These are phyloP conservation scores for Drosophila recens DNA, from an alignment of 2,888 invertebrate species.

Conservation along the genomic window DNA sequence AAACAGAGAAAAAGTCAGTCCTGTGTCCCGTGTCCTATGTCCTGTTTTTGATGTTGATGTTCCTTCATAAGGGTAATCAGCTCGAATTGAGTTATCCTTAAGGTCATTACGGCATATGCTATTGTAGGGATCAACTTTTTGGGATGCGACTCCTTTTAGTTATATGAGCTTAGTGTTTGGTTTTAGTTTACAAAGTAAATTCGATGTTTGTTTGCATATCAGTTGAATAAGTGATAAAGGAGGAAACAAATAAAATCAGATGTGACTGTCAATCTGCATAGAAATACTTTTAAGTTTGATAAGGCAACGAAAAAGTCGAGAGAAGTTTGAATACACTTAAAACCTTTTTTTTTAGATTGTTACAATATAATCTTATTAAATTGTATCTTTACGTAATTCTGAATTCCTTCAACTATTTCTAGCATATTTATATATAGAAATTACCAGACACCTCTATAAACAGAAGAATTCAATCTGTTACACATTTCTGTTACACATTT, in stretches of 20 bases:
- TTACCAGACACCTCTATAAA: background rate
- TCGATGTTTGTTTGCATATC: slow-evolving; percentile 43
- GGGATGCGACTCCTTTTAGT: slow-evolving; percentile 23
- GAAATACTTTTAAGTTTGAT: background rate
- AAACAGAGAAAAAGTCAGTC: slow-evolving; percentile 36
- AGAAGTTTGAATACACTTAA: background rate
- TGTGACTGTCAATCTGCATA: background rate
- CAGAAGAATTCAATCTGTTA: background rate
- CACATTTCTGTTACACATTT: background rate
- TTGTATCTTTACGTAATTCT: background rate
- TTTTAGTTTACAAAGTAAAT: slow-evolving; percentile 38
- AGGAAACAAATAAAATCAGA: background rate
- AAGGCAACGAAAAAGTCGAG: background rate
- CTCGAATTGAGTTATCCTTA: slow-evolving; percentile 72
- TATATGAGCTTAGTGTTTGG: slow-evolving; percentile 28
- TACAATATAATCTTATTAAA: background rate
- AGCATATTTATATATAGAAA: background rate
- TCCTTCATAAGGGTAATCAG: slow-evolving; percentile 72
- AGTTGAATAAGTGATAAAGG: slow-evolving; percentile 6
- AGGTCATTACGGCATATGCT: slow-evolving; percentile 65
- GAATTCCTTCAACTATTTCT: background rate
- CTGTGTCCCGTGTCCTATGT: slow-evolving; percentile 34
- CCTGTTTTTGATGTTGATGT: slow-evolving; percentile 60
- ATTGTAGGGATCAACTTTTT: slow-evolving; percentile 25
- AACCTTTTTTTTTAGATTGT: too few relatives aligned